These are phyloP conservation scores for Gambusia holbrooki DNA, from an alignment of 2,113 vertebrate species.

Conservation along the genomic window DNA sequence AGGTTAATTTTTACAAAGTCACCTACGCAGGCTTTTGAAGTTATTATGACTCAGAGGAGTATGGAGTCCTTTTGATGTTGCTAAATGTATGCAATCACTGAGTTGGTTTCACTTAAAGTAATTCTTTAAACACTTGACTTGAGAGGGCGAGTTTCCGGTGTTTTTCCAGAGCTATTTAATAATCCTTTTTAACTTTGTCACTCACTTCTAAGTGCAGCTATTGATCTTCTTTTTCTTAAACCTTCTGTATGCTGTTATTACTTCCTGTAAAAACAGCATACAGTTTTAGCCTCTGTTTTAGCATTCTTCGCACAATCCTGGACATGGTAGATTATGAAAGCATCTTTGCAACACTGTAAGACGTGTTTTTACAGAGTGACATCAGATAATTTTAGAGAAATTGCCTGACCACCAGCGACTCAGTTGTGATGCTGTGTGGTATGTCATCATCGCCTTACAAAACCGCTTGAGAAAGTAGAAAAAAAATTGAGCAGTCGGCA, in stretches of 20 bases:
- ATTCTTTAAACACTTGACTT: slow-evolving; percentile 35
- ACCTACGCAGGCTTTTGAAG: slow-evolving; percentile 41
- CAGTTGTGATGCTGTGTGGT: slow-evolving; percentile 6
- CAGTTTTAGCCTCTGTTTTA: slow-evolving; percentile 20
- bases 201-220: slow-evolving; percentile 9
- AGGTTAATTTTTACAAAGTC: slow-evolving; percentile 44
- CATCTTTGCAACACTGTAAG: slow-evolving; percentile 10
- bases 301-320: slow-evolving; percentile 9
- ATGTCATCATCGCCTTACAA: slow-evolving; percentile 41
- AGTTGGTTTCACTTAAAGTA: slow-evolving; percentile 37
- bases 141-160: slow-evolving; percentile 21
- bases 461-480: slow-evolving; percentile 22
- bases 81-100: slow-evolving; percentile 56
- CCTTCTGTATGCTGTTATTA: neutral
- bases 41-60: slow-evolving; percentile 39
- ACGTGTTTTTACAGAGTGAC: slow-evolving; percentile 41
- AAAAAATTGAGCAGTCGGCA: slow-evolving; percentile 15
- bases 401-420: slow-evolving; percentile 12
- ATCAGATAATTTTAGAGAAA: slow-evolving; percentile 35
- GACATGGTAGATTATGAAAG: slow-evolving; percentile 33
- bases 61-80: slow-evolving; percentile 50
- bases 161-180: slow-evolving; percentile 28
- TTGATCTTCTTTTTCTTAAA: slow-evolving; percentile 20
- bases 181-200: slow-evolving; percentile 5
- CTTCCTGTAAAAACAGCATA: slow-evolving; percentile 3